phyloP scores from a whole-genome alignment of 1,140 invertebrate species.

The Micrasema longulum region DNA sequence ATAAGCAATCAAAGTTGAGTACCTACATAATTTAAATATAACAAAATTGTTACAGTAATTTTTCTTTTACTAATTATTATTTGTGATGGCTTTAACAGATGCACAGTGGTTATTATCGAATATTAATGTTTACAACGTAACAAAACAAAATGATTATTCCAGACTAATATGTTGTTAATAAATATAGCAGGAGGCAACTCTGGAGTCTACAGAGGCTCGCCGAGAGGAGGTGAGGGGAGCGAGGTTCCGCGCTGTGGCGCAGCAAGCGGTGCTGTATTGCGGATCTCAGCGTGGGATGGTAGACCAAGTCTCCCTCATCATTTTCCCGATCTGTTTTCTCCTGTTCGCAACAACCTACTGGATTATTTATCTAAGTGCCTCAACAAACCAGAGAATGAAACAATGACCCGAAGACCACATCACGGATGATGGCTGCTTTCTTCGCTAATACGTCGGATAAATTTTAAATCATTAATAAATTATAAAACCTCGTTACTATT shows the following conservation, averaged over 20 bases:
- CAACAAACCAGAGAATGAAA: slow-evolving; percentile 60
- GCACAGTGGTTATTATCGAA: too few relatives aligned
- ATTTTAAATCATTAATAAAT: slow-evolving; percentile 14
- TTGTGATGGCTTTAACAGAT: too few relatives aligned
- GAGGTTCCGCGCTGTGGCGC: slow-evolving; percentile 62
- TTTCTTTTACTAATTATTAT: too few relatives aligned
- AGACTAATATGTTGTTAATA: too few relatives aligned
- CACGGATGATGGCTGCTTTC: slow-evolving; percentile 39
- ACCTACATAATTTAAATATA: too few relatives aligned
- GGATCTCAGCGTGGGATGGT: slow-evolving; percentile 70
- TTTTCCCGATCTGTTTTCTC: slow-evolving; percentile 78
- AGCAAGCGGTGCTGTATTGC: slow-evolving; percentile 69
- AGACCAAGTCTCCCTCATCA: slow-evolving; percentile 71
- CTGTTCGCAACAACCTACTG: slow-evolving; percentile 78
- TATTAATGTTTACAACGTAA: too few relatives aligned
- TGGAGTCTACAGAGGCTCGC: slow-evolving; percentile 59
- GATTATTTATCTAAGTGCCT: slow-evolving; percentile 74
- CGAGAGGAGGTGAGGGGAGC: slow-evolving; percentile 55
- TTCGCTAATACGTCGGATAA: slow-evolving; percentile 35
- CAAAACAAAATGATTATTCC: too few relatives aligned
- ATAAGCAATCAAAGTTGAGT: too few relatives aligned
- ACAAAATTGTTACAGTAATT: too few relatives aligned
- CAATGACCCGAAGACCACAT: slow-evolving; percentile 51
- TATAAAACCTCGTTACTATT: background rate
- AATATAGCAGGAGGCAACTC: slow-evolving; percentile 57